Evolutionary conservation across 1,140 invertebrate genomes (phyloP), one percentile per base, ranked within the genome.

Genomic region (Cotesia vestalis): DNA sequence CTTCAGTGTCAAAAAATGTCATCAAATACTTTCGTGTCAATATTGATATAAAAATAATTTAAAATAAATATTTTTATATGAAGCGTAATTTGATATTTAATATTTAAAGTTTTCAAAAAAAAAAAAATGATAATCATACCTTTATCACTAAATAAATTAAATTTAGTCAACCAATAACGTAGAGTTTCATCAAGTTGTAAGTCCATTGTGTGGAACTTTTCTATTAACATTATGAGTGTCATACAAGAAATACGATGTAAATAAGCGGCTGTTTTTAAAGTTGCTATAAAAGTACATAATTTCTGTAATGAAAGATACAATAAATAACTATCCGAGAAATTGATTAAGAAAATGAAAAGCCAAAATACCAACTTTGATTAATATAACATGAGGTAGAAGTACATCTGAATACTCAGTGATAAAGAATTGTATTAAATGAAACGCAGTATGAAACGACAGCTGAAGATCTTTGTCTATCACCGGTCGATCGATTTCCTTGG

Each of bases 361-460:
- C 60, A 51, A 73, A 63, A 70, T 40, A 17, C 68, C 70, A 74
- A 80, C 83, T 71, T 73, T 79, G 35, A 78, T 77, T 35, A 67
- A 0, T 27, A 66, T 5, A 38, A 82, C 73, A 55, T 84, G 83
- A 2, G 66, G 73, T 34, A 72, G 35, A 59, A 76, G 83, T 4
- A 76, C 66, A 2, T 76, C 67, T 52, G 64, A 20, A 69, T 77
- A 80, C 60, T 80, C 70, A 36, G 74, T 60, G 11, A 83, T 79
- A 34, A 81, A 40, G 73, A 78, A 77, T 53, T 73, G 11, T 4
- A 83, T 51, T 2, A 79, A 66, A 14, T 62, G 20, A 74, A 83
- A 83, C 53, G 55, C 74, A 36, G 80, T 55, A 55, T 64, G 76
- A 12, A 82, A n/a, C 1, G 72, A 53, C 2, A 1, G 40, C 61